Conservation (phyloP, 2,797 vertebrate species). For the Syngnathus rostellatus region DNA sequence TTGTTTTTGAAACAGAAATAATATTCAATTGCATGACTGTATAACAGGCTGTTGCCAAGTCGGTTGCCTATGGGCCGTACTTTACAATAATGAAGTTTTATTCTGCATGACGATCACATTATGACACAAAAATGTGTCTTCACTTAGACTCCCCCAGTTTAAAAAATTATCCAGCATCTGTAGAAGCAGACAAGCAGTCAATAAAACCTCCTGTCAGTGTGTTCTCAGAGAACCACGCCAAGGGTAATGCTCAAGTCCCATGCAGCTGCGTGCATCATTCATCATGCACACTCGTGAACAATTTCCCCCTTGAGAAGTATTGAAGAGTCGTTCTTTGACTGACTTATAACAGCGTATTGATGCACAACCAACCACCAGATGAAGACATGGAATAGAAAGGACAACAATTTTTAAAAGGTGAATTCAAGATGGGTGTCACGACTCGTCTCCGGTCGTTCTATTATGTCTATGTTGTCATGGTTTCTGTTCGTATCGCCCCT, state of each 20-base stretch:
- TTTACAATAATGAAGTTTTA: neutral
- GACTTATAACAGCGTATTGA: conserved; percentile 54
- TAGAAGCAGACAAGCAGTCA: neutral
- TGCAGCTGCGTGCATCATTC: neutral
- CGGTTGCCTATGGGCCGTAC: neutral
- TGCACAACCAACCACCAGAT: conserved; percentile 39
- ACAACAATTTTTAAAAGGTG: conserved; percentile 36
- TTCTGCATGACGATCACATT: neutral
- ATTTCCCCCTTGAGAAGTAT: conserved; percentile 33
- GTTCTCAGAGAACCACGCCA: neutral
- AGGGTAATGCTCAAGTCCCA: conserved; percentile 11
- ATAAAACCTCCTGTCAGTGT: conserved; percentile 2
- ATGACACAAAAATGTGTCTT: neutral
- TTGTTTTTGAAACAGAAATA: conserved; percentile 1
- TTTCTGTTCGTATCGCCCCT: too few relatives aligned
- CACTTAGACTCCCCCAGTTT: neutral
- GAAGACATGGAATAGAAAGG: conserved; percentile 28
- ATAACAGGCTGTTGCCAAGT: conserved; percentile 22
- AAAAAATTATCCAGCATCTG: conserved; percentile 13
- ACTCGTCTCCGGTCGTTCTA: too few relatives aligned
- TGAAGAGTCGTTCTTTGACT: conserved; percentile 40
- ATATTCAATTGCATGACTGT: conserved; percentile 6
- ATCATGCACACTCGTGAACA: conserved; percentile 3
- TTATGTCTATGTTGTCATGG: too few relatives aligned
- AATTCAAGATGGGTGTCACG: conserved; percentile 3